Conservation (phyloP, 1,140 invertebrate genomes). For the Hormaphis cornu region DNA sequence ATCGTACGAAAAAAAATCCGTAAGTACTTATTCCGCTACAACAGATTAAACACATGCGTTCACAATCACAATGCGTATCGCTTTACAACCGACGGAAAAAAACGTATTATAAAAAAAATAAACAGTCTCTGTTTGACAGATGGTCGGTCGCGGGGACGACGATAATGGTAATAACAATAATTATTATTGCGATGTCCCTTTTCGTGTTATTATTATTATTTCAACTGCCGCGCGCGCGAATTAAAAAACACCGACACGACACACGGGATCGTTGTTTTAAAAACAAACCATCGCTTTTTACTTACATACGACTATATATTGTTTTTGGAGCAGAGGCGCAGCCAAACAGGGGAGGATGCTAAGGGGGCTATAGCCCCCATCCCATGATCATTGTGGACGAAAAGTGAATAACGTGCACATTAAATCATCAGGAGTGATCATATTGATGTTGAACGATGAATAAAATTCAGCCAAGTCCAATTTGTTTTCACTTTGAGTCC, state of each 20-base stretch:
- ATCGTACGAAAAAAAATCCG: neutral
- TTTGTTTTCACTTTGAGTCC: no score
- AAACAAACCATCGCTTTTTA: neutral
- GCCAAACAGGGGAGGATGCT: no score
- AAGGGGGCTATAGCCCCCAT: no score
- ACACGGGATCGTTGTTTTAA: neutral
- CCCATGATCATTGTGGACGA: no score
- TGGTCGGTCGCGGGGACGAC: conserved; percentile 2
- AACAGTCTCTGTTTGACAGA: conserved; percentile 9
- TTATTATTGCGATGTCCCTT: neutral
- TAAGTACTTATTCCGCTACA: neutral
- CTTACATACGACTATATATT: no score
- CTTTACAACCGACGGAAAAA: neutral
- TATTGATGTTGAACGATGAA: no score
- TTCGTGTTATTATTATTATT: neutral
- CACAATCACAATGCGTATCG: conserved; percentile 18
- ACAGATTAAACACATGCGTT: conserved; percentile 20
- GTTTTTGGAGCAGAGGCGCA: no score
- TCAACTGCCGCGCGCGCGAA: neutral
- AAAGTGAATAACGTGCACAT: no score
- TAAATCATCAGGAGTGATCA: no score
- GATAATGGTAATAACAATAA: conserved; percentile 1
- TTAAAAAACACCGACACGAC: neutral
- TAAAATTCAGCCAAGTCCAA: no score
- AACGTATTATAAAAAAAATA: neutral